A percentile compares a stretch with the other conserved stretches of the same genome.
These are phyloP conservation scores for Hozukius guyotensis DNA, from an alignment of 2,797 vertebrate genomes.

Conservation along the genomic window DNA sequence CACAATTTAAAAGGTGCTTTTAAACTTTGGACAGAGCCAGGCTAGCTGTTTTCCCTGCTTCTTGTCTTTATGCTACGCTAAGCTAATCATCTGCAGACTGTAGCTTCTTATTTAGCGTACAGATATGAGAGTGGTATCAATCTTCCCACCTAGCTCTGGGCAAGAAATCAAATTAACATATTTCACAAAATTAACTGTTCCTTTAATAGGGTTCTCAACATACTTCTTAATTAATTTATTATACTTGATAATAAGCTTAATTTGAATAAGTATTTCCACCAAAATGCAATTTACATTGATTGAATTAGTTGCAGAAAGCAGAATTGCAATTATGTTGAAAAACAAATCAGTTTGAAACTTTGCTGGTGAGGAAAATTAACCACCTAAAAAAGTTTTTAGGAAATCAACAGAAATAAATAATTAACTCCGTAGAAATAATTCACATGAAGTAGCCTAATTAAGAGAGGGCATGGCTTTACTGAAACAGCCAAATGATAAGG, in stretches of 20 bases:
- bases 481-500: neutral
- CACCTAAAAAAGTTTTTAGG: neutral
- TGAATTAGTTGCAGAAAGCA: neutral
- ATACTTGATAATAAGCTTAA: neutral
- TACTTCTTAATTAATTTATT: neutral
- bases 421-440: conserved; percentile 13
- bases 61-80: neutral
- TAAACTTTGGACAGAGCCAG: neutral
- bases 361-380: conserved; percentile 21
- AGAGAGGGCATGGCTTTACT: neutral
- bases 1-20: neutral
- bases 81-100: neutral
- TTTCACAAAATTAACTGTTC: neutral
- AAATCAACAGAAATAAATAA: neutral
- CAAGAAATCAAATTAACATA: neutral
- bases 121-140: neutral
- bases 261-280: neutral
- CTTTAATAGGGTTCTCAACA: neutral
- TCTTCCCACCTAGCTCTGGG: neutral
- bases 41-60: neutral
- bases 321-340: neutral
- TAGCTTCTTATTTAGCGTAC: neutral
- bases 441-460: neutral
- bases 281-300: conserved; percentile 4
- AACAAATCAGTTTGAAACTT: conserved; percentile 14